Evolutionary conservation across 2,888 invertebrate species (phyloP).

Genomic region (Orchestes rusci): DNA sequence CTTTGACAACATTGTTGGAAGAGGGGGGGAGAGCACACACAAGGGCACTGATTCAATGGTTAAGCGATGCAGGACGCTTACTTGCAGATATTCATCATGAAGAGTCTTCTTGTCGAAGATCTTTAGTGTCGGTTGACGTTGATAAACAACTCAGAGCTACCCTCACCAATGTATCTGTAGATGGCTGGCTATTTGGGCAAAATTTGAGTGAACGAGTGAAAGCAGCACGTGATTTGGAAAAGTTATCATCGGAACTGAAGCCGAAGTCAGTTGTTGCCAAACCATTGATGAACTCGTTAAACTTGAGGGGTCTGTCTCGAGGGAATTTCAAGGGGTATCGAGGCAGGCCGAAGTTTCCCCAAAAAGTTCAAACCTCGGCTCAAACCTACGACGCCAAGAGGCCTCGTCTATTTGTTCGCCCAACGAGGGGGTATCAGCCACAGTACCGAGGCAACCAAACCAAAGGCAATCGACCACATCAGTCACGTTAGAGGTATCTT

Average conservation of each 20-base stretch:
- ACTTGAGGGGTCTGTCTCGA: slow-evolving; percentile 13
- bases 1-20: slow-evolving; percentile 9
- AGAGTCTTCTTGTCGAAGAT: slow-evolving; percentile 10
- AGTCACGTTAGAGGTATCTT: no score
- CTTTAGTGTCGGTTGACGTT: not conserved
- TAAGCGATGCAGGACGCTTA: slow-evolving; percentile 13
- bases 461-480: not conserved
- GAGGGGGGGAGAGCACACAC: slow-evolving; percentile 2
- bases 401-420: not conserved
- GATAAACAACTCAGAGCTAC: slow-evolving; percentile 4
- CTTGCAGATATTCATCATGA: slow-evolving; percentile 10
- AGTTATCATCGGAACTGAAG: slow-evolving; percentile 2
- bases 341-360: slow-evolving; percentile 1
- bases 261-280: not conserved
- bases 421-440: not conserved
- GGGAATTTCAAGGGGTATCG: not conserved
- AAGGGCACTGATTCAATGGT: slow-evolving; percentile 2
- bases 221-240: slow-evolving; percentile 14
- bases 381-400: not conserved
- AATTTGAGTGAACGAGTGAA: slow-evolving; percentile 14
- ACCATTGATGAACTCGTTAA: slow-evolving; percentile 12
- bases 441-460: not conserved
- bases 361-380: not conserved
- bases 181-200: slow-evolving; percentile 17
- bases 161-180: slow-evolving; percentile 5